A percentile compares a stretch with the other conserved stretches of the same genome.
These are phyloP conservation scores for Aporophyla lueneburgensis DNA, from an alignment of 2,888 invertebrate genomes.

Conservation along the genomic window DNA sequence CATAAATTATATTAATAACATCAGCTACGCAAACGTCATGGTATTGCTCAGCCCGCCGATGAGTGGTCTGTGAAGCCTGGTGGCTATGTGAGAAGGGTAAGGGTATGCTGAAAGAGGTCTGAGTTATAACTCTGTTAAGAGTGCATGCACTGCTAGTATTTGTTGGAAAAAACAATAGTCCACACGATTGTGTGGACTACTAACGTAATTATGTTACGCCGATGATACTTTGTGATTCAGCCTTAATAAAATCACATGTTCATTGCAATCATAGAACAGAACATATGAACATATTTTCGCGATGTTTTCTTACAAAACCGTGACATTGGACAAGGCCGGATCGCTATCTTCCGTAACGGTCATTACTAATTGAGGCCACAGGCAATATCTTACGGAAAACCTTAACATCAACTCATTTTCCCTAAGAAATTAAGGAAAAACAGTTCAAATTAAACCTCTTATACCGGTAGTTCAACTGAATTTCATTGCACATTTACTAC, in stretches of 20 bases:
- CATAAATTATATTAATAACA: too few relatives aligned
- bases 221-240: too few relatives aligned
- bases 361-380: constrained; percentile 38
- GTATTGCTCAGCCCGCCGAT: too few relatives aligned
- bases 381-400: constrained; percentile 37
- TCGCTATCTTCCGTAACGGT: constrained; percentile 4
- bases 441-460: background rate
- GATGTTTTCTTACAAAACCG: constrained; percentile 4
- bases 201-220: too few relatives aligned
- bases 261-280: background rate
- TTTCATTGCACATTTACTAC: constrained; percentile 9
- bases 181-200: too few relatives aligned
- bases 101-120: too few relatives aligned
- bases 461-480: background rate
- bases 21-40: too few relatives aligned
- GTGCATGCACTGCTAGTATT: too few relatives aligned
- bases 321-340: constrained; percentile 16
- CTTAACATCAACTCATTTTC: constrained; percentile 26
- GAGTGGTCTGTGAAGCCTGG: too few relatives aligned
- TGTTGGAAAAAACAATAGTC: too few relatives aligned
- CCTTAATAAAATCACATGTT: background rate
- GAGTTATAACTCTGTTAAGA: too few relatives aligned
- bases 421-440: constrained; percentile 6
- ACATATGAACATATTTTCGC: background rate
- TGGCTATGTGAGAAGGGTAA: too few relatives aligned